Base-by-base conservation (phyloP, 1,140 invertebrate species). In the Zophobas morio region DNA sequence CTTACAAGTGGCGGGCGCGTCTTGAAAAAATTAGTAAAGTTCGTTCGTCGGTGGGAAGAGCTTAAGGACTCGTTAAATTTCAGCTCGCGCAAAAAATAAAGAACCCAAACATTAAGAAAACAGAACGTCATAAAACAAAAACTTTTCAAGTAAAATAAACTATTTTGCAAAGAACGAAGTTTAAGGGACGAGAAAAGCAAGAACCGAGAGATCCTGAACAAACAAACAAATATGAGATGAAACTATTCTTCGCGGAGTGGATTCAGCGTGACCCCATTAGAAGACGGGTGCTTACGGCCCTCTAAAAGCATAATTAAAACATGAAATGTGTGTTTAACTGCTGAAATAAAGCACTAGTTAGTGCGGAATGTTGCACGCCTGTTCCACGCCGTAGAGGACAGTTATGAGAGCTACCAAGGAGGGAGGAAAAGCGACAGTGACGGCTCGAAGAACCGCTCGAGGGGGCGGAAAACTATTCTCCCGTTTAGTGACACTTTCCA, bases 301-400 rank as follows among this genome's bases (percentile, higher is more conserved):
- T 42, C 80, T 83, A 83, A 83, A 83, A 83, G 82, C 80, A 81
- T 82, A 83, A 82, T 83, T 83, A 83, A 83, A 81, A 83, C 82
- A 78, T 81, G 82, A 81, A 81, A 83, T 82, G 81, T 82, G 77
- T 80, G 77, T 80, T 81, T 82, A 83, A 82, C 81, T 79, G 73
- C 63, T 78, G 75, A 80, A 81, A 79, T 81, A 80, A 82, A 81
- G 78, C 77, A 76, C 54, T 60, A 77, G 78, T 70, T 77, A 78
- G 57, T 33, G 53, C 42, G 47, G 20, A 56, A 57, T 53, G 76
- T 63, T 70, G 70, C 76, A 46, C 70, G 70, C 75, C 37, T 46
- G 71, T 78, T 74, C 54, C 46, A 20, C 72, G 34, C 39, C 47
- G 20, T 37, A 37, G 60, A 78, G 74, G 51, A 74, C 74, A 40